These are phyloP conservation scores for Andrena haemorrhoa DNA, from an alignment of 2,888 invertebrate genomes.

Conservation along the genomic window DNA sequence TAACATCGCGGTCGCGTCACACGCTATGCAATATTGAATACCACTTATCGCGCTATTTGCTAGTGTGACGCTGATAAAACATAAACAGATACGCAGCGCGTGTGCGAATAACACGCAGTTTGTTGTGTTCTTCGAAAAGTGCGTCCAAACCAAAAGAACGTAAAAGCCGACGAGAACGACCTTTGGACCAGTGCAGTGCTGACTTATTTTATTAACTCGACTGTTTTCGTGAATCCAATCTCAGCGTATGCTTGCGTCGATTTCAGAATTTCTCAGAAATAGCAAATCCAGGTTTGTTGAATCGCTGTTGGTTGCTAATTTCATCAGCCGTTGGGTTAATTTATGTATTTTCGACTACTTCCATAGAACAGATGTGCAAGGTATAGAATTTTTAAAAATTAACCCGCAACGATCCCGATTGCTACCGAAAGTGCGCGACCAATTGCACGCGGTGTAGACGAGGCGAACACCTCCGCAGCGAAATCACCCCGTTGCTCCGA, in stretches of 20 bases:
- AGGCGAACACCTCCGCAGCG: constrained; percentile 38
- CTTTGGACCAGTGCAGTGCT: no score
- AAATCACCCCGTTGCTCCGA: constrained; percentile 31
- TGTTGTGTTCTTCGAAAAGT: background rate
- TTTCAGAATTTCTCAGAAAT: no score
- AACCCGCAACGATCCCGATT: background rate
- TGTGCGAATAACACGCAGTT: background rate
- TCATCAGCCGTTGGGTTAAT: no score
- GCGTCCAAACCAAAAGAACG: background rate
- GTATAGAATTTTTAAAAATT: background rate
- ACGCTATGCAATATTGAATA: background rate
- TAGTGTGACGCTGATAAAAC: background rate
- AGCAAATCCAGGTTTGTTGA: no score
- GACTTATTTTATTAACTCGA: no score
- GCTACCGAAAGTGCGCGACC: background rate
- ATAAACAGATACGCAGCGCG: background rate
- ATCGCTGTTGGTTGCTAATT: no score
- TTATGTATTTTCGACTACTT: no score
- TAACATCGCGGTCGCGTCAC: background rate
- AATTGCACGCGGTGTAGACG: background rate
- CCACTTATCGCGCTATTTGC: background rate
- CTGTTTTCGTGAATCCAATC: no score
- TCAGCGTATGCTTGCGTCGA: no score
- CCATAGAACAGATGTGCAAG: background rate
- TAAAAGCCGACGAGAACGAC: background rate